Conservation (phyloP, 2,113 vertebrate genomes). For the Coreoperca whiteheadi region DNA sequence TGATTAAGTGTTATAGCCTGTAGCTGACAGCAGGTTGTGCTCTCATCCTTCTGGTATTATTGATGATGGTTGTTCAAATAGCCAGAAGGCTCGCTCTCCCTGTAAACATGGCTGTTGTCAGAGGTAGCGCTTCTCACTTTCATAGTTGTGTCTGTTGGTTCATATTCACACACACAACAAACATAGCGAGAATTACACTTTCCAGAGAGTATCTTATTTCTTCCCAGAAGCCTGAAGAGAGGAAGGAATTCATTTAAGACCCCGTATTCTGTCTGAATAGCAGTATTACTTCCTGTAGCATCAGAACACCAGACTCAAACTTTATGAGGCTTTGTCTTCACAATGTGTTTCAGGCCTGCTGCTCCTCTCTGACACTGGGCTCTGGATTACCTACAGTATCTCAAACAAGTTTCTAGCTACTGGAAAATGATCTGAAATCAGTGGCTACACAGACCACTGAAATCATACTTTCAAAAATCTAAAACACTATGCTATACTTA, state of each 20-base stretch:
- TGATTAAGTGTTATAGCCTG: constrained; percentile 18
- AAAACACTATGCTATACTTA: background rate
- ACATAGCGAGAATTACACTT: background rate
- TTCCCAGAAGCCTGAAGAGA: background rate
- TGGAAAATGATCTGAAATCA: background rate
- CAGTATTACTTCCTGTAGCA: background rate
- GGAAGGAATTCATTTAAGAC: background rate
- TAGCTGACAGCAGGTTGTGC: constrained; percentile 63
- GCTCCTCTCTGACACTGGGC: background rate
- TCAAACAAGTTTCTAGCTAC: background rate
- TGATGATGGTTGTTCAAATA: background rate
- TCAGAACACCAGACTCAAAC: background rate
- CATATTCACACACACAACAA: background rate
- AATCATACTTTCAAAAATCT: background rate
- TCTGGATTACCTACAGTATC: background rate
- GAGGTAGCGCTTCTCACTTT: background rate
- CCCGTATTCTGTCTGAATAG: background rate
- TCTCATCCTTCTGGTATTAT: constrained; percentile 24
- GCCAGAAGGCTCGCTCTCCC: background rate
- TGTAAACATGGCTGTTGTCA: background rate
- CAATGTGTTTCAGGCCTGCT: background rate
- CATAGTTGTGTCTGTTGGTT: background rate
- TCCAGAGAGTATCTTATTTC: background rate
- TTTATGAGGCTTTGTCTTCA: background rate
- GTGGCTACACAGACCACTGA: no score